phyloP scores from a whole-genome alignment of 2,888 invertebrate species.

The Drymonia ruficornis region DNA sequence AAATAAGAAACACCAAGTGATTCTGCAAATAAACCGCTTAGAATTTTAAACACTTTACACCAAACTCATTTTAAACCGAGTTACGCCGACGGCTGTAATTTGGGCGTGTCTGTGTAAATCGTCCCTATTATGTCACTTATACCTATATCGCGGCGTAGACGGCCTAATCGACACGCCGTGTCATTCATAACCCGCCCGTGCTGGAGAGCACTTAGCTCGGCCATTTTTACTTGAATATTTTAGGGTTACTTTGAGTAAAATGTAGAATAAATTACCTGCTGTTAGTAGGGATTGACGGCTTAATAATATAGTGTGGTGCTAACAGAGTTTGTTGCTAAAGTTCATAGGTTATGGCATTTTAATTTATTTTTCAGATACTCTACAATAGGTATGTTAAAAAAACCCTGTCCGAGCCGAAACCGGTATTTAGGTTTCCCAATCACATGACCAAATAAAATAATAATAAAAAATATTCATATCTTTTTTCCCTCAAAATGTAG shows the following conservation, averaged over 20 bases:
- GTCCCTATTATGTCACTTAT: background rate
- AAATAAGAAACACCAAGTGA: no score
- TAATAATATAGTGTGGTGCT: background rate
- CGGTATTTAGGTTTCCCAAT: no score
- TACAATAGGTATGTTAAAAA: no score
- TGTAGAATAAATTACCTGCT: conserved; percentile 9
- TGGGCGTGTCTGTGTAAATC: background rate
- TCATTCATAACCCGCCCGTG: conserved; percentile 14
- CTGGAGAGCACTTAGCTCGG: conserved; percentile 25
- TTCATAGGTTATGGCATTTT: background rate
- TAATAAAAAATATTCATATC: no score
- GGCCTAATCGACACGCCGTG: conserved; percentile 3
- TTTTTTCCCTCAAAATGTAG: no score
- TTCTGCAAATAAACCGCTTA: no score
- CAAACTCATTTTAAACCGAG: background rate
- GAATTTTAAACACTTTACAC: background rate
- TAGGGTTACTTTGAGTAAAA: conserved; percentile 13
- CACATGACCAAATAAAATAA: no score
- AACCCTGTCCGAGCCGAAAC: no score
- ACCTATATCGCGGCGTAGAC: background rate
- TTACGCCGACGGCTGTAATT: background rate
- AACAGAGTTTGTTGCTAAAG: background rate
- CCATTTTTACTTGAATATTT: conserved; percentile 34
- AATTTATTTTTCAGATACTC: background rate
- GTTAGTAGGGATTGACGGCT: conserved; percentile 2